Percentiles rank a stretch among this genome's conserved stretches.
These are phyloP conservation scores for Drosophila tristis DNA, from an alignment of 1,140 invertebrate species.

Conservation along the genomic window DNA sequence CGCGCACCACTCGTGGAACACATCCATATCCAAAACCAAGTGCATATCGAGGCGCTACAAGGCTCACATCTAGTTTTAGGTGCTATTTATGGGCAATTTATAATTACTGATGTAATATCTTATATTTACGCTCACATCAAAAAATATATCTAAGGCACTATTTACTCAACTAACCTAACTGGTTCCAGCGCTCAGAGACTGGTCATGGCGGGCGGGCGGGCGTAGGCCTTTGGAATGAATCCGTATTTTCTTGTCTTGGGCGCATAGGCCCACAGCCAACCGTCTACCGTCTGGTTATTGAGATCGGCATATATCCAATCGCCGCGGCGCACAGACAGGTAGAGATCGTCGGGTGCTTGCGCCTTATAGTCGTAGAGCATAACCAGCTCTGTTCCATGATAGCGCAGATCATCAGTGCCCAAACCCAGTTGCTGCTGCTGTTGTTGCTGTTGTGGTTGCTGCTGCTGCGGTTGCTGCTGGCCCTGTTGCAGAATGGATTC, in stretches of 20 bases:
- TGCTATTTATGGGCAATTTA: constrained; percentile 36
- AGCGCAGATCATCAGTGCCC: constrained; percentile 87
- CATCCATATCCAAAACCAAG: constrained; percentile 54
- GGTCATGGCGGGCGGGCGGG: constrained; percentile 96
- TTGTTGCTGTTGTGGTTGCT: constrained; percentile 24
- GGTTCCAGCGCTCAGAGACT: constrained; percentile 85
- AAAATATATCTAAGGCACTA: constrained; percentile 51
- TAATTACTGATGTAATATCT: constrained; percentile 24
- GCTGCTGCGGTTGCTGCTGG: constrained; percentile 42
- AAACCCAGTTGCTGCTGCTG: constrained; percentile 77
- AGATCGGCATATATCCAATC: constrained; percentile 98
- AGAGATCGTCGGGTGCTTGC: constrained; percentile 95
- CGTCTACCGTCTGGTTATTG: constrained; percentile 96
- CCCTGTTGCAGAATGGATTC: constrained; percentile 57
- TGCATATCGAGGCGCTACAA: constrained; percentile 54
- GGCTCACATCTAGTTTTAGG: constrained; percentile 35
- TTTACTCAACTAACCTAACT: constrained; percentile 17
- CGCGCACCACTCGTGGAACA: constrained; percentile 12
- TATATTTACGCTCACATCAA: constrained; percentile 46
- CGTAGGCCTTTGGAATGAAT: constrained; percentile 97
- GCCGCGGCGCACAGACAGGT: constrained; percentile 93
- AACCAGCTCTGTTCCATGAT: constrained; percentile 94
- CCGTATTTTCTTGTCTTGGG: constrained; percentile 96
- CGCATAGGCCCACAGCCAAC: constrained; percentile 97
- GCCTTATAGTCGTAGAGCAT: constrained; percentile 98